Evolutionary conservation across 2,888 invertebrate species (phyloP).

Genomic region (Horisme vitalbata): DNA sequence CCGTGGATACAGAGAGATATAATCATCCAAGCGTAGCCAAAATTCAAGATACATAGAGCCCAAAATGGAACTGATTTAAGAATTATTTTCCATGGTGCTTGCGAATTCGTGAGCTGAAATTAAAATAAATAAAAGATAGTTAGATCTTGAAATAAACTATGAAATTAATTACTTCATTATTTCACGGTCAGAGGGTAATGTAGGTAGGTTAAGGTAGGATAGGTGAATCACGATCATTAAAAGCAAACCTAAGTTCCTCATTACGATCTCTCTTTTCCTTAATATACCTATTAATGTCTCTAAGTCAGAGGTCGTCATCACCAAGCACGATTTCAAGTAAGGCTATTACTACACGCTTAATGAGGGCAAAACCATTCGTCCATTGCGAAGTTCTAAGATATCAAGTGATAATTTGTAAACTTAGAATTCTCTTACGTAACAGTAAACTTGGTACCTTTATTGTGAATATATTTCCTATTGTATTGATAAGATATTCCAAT

Average conservation of each 20-base stretch:
- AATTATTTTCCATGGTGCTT: conserved; percentile 67
- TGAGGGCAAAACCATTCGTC: conserved; percentile 11
- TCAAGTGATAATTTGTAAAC: conserved; percentile 9
- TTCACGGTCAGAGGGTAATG: not conserved
- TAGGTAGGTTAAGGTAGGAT: not conserved
- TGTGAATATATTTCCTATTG: conserved; percentile 75
- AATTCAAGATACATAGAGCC: conserved; percentile 69
- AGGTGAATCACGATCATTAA: too few species aligned
- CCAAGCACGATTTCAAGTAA: conserved; percentile 9
- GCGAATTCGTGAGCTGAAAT: conserved; percentile 63
- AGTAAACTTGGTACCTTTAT: conserved; percentile 66
- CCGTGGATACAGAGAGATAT: conserved; percentile 67
- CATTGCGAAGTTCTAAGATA: conserved; percentile 12
- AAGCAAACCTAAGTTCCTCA: not conserved
- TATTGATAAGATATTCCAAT: conserved; percentile 81
- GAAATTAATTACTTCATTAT: not conserved
- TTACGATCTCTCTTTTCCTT: not conserved
- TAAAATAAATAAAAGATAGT: not conserved
- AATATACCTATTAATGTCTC: not conserved
- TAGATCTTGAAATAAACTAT: not conserved
- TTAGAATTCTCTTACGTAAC: too few species aligned
- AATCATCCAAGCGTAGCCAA: conserved; percentile 77
- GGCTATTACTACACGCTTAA: conserved; percentile 7
- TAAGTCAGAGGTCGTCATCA: conserved; percentile 7
- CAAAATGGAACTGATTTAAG: conserved; percentile 66